Percentiles rank a stretch among this genome's conserved stretches.
These are phyloP conservation scores for Volucella zonaria DNA, from an alignment of 2,888 invertebrate species.

Conservation along the genomic window DNA sequence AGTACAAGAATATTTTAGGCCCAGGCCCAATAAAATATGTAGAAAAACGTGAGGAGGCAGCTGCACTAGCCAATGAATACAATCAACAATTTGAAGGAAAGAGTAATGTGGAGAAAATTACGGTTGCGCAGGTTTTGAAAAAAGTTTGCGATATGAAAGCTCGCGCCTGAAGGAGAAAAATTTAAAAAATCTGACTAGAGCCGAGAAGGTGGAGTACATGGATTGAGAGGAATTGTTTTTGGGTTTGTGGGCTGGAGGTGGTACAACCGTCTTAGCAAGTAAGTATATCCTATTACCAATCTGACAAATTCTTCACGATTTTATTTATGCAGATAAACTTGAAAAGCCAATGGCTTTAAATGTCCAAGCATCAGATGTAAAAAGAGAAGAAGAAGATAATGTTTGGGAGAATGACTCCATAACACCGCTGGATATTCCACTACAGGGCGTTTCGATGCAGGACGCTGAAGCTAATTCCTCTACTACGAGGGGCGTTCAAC, in stretches of 20 bases:
- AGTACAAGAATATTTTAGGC: slow-evolving; percentile 14
- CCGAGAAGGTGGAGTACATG: background rate
- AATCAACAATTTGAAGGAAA: background rate
- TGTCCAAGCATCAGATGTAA: too few relatives aligned
- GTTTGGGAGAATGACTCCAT: too few relatives aligned
- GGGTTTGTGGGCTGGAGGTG: slow-evolving; percentile 8
- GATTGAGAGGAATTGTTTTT: slow-evolving; percentile 4
- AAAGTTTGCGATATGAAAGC: slow-evolving; percentile 22
- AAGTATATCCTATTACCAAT: background rate
- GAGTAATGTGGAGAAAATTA: background rate
- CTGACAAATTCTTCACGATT: too few relatives aligned
- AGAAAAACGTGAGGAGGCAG: background rate
- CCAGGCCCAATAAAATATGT: background rate
- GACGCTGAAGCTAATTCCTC: background rate
- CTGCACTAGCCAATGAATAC: slow-evolving; percentile 1
- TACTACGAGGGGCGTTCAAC: too few relatives aligned
- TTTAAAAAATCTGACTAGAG: background rate
- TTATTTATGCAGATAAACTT: background rate
- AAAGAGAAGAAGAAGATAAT: too few relatives aligned
- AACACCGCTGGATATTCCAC: too few relatives aligned
- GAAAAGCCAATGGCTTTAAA: too few relatives aligned
- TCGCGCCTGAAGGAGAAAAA: slow-evolving; percentile 16
- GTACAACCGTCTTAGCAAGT: background rate
- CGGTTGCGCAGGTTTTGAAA: slow-evolving; percentile 9
- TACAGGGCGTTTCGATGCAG: too few relatives aligned